Evolutionary conservation across 2,888 invertebrate genomes (phyloP).

Genomic region (Pecten maximus): DNA sequence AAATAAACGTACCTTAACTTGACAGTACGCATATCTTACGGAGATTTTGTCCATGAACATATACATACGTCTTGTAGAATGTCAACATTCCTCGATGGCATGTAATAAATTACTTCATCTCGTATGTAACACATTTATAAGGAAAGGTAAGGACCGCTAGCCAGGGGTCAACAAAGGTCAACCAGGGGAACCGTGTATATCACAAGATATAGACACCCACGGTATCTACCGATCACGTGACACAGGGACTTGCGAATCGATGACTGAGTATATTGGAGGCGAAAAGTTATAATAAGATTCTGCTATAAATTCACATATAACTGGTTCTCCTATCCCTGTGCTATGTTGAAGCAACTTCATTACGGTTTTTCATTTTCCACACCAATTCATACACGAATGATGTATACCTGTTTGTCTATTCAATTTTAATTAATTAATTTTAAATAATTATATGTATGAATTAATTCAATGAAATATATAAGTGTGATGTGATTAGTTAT

Average conservation of each 20-base stretch:
- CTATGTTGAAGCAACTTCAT: no score
- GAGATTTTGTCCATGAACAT: neutral
- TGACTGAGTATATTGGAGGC: no score
- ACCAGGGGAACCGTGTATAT: neutral
- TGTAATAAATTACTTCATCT: neutral
- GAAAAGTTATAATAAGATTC: no score
- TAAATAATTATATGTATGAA: no score
- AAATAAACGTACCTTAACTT: neutral
- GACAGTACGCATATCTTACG: neutral
- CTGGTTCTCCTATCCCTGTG: no score
- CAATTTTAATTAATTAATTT: no score
- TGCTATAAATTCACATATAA: no score
- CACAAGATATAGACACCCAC: neutral
- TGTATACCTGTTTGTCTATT: no score
- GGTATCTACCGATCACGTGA: neutral
- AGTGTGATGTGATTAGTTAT: no score
- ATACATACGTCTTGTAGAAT: neutral
- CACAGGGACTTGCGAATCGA: neutral
- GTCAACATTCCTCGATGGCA: neutral
- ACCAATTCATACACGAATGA: no score
- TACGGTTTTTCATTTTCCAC: no score
- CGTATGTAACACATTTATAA: neutral
- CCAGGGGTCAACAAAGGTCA: constrained; percentile 13
- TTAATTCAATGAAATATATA: no score
- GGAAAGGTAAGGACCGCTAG: neutral